A percentile compares a stretch with the other conserved stretches of the same genome.
Evolutionary conservation across 1,140 invertebrate species (phyloP).

Genomic region (Marisa cornuarietis): DNA sequence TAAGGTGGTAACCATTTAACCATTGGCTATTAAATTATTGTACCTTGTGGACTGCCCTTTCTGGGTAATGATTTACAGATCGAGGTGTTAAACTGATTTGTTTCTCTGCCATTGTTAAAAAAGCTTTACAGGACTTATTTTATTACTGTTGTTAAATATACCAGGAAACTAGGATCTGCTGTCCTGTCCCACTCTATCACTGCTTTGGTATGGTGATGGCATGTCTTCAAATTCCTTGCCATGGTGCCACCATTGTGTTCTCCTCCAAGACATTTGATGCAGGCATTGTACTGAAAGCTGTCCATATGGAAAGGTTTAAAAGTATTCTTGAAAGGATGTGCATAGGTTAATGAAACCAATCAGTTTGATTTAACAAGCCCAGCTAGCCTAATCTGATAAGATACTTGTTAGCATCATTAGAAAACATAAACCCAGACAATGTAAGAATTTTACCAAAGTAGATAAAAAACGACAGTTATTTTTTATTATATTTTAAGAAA

Average conservation of each 20-base stretch:
- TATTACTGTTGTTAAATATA: slow-evolving; percentile 1
- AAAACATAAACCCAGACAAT: too few relatives aligned
- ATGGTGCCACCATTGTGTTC: slow-evolving; percentile 65
- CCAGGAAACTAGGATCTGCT: slow-evolving; percentile 71
- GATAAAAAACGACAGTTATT: too few relatives aligned
- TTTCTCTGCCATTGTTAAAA: neutral
- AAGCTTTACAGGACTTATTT: too few relatives aligned
- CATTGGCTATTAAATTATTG: too few relatives aligned
- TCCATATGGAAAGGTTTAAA: slow-evolving; percentile 53
- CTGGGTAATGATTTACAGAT: too few relatives aligned
- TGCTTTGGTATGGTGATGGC: slow-evolving; percentile 85
- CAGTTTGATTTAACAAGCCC: neutral
- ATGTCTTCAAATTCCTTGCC: slow-evolving; percentile 71
- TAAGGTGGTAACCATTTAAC: too few relatives aligned
- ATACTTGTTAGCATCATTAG: too few relatives aligned
- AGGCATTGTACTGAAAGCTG: slow-evolving; percentile 43
- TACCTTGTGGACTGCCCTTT: too few relatives aligned
- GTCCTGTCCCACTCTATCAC: slow-evolving; percentile 92
- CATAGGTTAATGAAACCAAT: too few relatives aligned
- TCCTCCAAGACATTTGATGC: slow-evolving; percentile 52
- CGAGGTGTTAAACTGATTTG: neutral
- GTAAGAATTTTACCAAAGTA: too few relatives aligned
- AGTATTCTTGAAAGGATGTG: neutral
- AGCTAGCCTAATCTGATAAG: neutral
- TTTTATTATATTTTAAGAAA: too few relatives aligned